These are phyloP conservation scores for Noctua janthe DNA, from an alignment of 2,888 invertebrate species.

Conservation along the genomic window DNA sequence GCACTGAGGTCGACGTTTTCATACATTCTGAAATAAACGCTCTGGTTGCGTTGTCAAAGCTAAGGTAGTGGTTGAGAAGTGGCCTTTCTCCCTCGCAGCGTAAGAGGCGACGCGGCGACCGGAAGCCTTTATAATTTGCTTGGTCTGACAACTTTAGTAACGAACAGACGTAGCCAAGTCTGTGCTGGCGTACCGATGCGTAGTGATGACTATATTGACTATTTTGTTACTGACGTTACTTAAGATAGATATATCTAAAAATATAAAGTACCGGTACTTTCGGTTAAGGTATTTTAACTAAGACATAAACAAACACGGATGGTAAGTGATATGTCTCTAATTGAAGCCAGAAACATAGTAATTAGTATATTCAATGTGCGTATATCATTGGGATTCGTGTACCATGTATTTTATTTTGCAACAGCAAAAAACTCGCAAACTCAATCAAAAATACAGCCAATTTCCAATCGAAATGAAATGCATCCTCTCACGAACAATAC, in stretches of 20 bases:
- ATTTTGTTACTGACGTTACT: not conserved
- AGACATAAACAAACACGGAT: not conserved
- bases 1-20: not conserved
- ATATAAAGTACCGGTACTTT: not conserved
- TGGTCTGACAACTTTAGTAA: not conserved
- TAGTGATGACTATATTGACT: not conserved
- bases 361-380: not conserved
- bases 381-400: not conserved
- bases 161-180: not conserved
- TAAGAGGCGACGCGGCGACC: no score
- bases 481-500: not conserved
- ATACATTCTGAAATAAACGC: not conserved
- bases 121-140: not conserved
- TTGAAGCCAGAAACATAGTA: not conserved
- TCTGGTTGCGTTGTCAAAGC: slow-evolving; percentile 2
- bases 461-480: slow-evolving; percentile 9
- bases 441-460: not conserved
- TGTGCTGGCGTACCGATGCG: not conserved
- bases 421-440: not conserved
- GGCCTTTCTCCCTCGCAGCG: not conserved
- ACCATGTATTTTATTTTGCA: not conserved
- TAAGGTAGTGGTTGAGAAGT: not conserved
- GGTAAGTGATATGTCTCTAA: not conserved
- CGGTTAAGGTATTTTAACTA: not conserved
- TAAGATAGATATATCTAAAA: not conserved